Evolutionary conservation across 2,888 invertebrate species (phyloP).

Genomic region (Lysandra bellargus): DNA sequence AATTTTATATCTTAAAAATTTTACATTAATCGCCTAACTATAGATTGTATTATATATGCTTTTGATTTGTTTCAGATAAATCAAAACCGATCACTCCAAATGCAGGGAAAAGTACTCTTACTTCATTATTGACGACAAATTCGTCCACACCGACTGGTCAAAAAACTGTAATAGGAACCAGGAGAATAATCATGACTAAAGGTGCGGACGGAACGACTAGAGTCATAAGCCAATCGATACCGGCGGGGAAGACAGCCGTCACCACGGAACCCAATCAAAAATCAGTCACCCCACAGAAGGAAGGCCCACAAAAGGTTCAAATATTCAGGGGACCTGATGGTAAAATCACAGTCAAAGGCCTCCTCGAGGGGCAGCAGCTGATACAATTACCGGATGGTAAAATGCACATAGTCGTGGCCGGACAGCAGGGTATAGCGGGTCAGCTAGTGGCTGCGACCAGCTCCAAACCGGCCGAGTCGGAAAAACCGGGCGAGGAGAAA

Average conservation of each 20-base stretch:
- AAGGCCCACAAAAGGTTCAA: constrained; percentile 89
- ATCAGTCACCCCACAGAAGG: constrained; percentile 60
- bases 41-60: neutral
- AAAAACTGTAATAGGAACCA: constrained; percentile 83
- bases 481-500: constrained; percentile 44
- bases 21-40: neutral
- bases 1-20: neutral
- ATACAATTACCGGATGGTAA: constrained; percentile 97
- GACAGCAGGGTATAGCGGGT: constrained; percentile 78
- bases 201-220: constrained; percentile 84
- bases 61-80: constrained; percentile 57
- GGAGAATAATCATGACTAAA: constrained; percentile 88
- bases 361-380: constrained; percentile 95
- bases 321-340: constrained; percentile 95
- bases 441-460: constrained; percentile 65
- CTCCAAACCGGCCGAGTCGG: constrained; percentile 49
- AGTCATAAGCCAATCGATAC: constrained; percentile 82
- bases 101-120: constrained; percentile 83
- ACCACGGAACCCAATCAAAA: constrained; percentile 64
- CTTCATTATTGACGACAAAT: constrained; percentile 82
- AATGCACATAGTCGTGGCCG: constrained; percentile 89
- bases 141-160: constrained; percentile 76
- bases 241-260: constrained; percentile 56
- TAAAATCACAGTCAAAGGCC: constrained; percentile 93
- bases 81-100: constrained; percentile 71